These are phyloP conservation scores for Philonicus albiceps DNA, from an alignment of 2,888 invertebrate genomes.

Conservation along the genomic window DNA sequence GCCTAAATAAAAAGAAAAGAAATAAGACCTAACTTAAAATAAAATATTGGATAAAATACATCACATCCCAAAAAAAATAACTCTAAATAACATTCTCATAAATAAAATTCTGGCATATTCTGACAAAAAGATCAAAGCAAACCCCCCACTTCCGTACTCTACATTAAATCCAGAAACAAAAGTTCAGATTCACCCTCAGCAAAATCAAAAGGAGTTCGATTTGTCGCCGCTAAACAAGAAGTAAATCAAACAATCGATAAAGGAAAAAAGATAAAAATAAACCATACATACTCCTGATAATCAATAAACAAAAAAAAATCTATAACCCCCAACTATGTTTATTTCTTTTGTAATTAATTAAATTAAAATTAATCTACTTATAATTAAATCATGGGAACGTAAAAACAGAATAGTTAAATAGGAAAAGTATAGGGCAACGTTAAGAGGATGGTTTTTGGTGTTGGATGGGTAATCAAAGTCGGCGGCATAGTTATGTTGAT, in stretches of 20 bases:
- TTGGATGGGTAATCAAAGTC: no score
- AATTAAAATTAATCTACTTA: no score
- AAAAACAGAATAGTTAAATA: no score
- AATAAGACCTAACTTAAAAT: conserved; percentile 67
- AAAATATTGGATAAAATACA: conserved; percentile 65
- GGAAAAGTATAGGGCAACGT: no score
- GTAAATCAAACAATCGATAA: conserved; percentile 68
- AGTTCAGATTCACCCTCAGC: conserved; percentile 80
- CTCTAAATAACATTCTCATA: conserved; percentile 69
- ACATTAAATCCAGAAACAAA: conserved; percentile 82
- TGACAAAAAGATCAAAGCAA: conserved; percentile 77
- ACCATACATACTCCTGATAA: conserved; percentile 67
- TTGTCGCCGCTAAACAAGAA: conserved; percentile 73
- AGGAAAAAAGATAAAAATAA: conserved; percentile 67
- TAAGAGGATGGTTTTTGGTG: no score
- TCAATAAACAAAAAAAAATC: conserved; percentile 65
- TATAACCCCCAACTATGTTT: conserved; percentile 68
- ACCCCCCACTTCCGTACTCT: conserved; percentile 75
- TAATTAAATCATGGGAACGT: no score
- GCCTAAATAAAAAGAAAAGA: conserved; percentile 72
- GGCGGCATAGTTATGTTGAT: no score
- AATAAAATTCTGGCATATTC: conserved; percentile 76
- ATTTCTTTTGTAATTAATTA: no score
- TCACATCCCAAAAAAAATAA: conserved; percentile 69
- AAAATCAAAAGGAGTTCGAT: conserved; percentile 82